Evolutionary conservation across 2,888 invertebrate species (phyloP), one percentile per base, ranked within the genome.

Genomic region (Chironomus riparius): DNA sequence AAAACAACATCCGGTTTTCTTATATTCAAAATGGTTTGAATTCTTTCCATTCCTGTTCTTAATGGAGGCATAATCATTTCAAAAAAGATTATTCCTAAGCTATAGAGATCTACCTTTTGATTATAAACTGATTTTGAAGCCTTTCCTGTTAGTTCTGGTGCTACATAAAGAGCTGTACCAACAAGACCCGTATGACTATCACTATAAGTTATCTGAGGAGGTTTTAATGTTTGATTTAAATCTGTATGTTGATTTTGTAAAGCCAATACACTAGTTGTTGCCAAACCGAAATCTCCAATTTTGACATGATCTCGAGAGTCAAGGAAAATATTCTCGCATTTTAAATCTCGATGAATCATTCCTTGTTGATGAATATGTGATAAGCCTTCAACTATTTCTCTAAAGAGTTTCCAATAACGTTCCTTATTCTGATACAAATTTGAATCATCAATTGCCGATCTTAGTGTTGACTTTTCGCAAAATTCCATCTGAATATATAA

Each of bases 401-500:
- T 87, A 81, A 99, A 97, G 10, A 98, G 85, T 61, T 96, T 88
- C 97, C 97, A 97, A 22, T 94, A 88, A 61, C 95, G 86, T 80
- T 92, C 90, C 47, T 88, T 87, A 79, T 97, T 93, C 79, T 89
- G 84, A 81, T 89, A 90, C 48, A 96, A 82, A 21, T 90, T 90
- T 77, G 89, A 38, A 38, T 38, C 88, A 84, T 97, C 97, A 77
- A 98, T 98, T 2, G 95, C 95, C 78, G 91, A 92, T 80, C 90
- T 87, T 47, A 97, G 84, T 0, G 98, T 99, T 80, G 93, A 94
- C 81, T 96, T 97, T 82, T 98, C 98, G 83, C 99, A 99, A 83
- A 96, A 98, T 85, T 99, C 98, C 99, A 99, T 99, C 86, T 98
- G 95, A 79, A 94, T 94, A 81, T 94, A 97, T 85, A 97, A 77